These are phyloP conservation scores for Corella eumyota DNA, from an alignment of 23 tunicate species.

Conservation along the genomic window DNA sequence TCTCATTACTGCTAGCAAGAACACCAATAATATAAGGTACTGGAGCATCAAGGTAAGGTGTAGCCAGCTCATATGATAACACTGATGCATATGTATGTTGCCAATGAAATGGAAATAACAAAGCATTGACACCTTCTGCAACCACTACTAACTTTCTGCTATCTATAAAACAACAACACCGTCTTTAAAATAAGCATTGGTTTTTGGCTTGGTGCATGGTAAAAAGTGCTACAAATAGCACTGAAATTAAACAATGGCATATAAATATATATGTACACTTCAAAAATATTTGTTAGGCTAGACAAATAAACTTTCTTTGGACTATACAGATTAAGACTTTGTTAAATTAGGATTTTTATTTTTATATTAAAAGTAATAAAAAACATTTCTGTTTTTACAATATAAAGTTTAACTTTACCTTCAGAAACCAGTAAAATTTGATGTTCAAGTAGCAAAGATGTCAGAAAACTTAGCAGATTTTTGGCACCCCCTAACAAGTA, in stretches of 20 bases:
- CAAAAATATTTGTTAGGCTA: no score
- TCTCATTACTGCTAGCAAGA: conserved; percentile 18
- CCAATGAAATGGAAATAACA: conserved; percentile 93
- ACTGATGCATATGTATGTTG: conserved; percentile 61
- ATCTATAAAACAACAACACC: conserved; percentile 17
- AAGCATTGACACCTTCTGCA: conserved; percentile 59
- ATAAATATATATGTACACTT: no score
- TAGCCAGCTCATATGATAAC: conserved; percentile 54
- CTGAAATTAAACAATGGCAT: no score
- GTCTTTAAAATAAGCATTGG: no score
- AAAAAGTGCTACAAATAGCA: no score
- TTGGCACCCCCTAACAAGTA: conserved; percentile 50
- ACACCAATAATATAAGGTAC: conserved; percentile 89
- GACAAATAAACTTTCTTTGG: no score
- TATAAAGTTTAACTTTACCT: conserved; percentile 35
- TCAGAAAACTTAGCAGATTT: conserved; percentile 55
- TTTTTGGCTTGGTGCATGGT: no score
- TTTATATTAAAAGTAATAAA: no score
- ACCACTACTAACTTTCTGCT: conserved; percentile 40
- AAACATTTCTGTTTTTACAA: no score
- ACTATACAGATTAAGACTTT: no score
- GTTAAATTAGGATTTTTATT: no score
- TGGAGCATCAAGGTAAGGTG: conserved; percentile 85
- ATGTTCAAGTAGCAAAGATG: conserved; percentile 63
- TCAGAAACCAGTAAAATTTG: conserved; percentile 69